phyloP scores from a whole-genome alignment of 2,888 invertebrate genomes.

The Eudemis profundana region DNA sequence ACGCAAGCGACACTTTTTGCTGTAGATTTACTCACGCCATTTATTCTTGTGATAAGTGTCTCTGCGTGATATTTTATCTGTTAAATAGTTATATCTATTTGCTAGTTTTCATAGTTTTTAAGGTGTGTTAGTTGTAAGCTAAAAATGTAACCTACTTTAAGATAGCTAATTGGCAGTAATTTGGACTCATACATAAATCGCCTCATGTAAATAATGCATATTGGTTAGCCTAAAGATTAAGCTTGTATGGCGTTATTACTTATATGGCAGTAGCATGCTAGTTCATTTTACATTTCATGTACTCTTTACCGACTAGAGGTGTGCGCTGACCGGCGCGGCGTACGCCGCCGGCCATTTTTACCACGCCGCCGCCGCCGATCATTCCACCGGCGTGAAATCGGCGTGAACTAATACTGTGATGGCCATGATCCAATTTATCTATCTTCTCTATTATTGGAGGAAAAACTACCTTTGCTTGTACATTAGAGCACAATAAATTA shows the following conservation, averaged over 20 bases:
- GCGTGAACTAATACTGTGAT: too few species aligned
- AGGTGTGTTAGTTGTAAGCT: background rate
- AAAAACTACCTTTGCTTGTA: too few species aligned
- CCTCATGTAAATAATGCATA: background rate
- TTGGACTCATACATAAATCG: background rate
- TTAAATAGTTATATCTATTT: background rate
- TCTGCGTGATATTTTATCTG: background rate
- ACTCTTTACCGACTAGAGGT: too few species aligned
- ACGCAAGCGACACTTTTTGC: background rate
- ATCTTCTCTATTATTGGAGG: too few species aligned
- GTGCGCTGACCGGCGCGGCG: too few species aligned
- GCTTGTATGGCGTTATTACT: slow-evolving; percentile 6
- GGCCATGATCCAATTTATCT: too few species aligned
- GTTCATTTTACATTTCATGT: background rate
- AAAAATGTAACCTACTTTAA: background rate
- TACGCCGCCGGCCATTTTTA: too few species aligned
- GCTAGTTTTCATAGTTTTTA: background rate
- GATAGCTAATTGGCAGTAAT: background rate
- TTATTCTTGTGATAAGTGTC: background rate
- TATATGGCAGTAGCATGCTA: slow-evolving; percentile 13
- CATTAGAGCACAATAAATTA: too few species aligned
- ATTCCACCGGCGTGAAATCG: too few species aligned
- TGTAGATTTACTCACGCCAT: background rate
- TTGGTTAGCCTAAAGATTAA: background rate
- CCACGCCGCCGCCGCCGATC: too few species aligned